These are phyloP conservation scores for Melolontha melolontha DNA, from an alignment of 2,888 invertebrate species.

Conservation along the genomic window DNA sequence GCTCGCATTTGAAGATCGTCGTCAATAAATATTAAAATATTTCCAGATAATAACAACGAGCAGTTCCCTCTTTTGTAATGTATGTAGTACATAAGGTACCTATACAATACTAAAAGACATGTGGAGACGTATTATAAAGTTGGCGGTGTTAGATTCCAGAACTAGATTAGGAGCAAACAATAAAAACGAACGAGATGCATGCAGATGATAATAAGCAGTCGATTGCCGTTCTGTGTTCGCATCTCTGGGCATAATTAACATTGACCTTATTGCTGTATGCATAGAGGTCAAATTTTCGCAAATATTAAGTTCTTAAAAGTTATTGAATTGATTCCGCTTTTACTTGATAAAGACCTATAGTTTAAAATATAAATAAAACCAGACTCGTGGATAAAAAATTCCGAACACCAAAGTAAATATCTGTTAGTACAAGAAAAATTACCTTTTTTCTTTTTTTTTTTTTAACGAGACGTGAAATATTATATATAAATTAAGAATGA, in stretches of 20 bases:
- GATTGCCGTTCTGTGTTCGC: conserved; percentile 51
- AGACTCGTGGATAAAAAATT: conserved; percentile 45
- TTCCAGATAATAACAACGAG: conserved; percentile 25
- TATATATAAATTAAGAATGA: no score
- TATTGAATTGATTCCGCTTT: no score
- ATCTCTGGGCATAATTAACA: conserved; percentile 56
- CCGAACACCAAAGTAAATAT: no score
- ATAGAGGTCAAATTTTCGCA: conserved; percentile 61
- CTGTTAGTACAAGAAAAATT: no score
- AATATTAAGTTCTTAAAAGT: no score
- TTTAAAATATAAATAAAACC: no score
- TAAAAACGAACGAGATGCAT: conserved; percentile 49
- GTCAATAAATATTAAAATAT: conserved; percentile 40
- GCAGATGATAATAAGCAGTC: conserved; percentile 49
- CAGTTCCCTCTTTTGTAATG: conserved; percentile 15
- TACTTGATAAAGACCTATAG: no score
- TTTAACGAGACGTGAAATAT: no score
- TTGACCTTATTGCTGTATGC: conserved; percentile 57
- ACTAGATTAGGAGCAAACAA: conserved; percentile 43
- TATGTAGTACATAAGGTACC: not conserved
- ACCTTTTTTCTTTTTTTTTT: no score
- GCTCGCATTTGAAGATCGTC: conserved; percentile 18
- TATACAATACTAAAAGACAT: no score
- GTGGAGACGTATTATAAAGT: no score
- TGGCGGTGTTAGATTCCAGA: conserved; percentile 42